Evolutionary conservation across 2,113 vertebrate species (phyloP).

Genomic region (Leptobrachium leishanense): DNA sequence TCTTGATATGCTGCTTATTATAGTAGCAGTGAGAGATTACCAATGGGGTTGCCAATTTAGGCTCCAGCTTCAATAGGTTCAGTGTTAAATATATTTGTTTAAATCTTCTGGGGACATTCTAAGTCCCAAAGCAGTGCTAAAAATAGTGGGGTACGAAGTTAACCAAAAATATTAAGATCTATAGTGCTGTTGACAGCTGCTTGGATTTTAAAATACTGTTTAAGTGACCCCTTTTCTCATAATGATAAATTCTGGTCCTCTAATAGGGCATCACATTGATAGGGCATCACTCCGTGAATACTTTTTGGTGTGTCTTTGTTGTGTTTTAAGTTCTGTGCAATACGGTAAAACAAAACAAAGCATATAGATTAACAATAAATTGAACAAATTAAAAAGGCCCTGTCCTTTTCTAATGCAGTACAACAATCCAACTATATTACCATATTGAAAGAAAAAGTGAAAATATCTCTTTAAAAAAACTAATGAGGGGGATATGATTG

Average conservation of each 20-base stretch:
- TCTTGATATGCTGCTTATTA: conserved; percentile 25
- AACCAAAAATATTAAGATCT: conserved; percentile 18
- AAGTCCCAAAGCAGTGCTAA: not conserved
- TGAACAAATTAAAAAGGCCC: not conserved
- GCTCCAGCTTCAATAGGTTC: conserved; percentile 1
- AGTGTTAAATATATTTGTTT: conserved; percentile 21
- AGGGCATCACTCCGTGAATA: conserved; percentile 12
- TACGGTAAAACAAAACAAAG: conserved; percentile 39
- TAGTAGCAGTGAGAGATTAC: not conserved
- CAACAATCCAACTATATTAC: not conserved
- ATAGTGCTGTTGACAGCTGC: conserved; percentile 30
- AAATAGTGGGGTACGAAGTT: conserved; percentile 24
- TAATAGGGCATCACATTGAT: conserved; percentile 16
- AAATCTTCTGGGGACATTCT: conserved; percentile 1
- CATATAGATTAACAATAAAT: conserved; percentile 17
- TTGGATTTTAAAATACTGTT: conserved; percentile 3
- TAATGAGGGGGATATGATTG: no score
- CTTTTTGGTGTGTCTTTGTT: conserved; percentile 14
- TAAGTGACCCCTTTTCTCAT: not conserved
- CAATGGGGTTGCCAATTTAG: conserved; percentile 6
- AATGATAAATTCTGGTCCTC: not conserved
- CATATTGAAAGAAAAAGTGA: no score
- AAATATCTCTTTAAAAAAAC: no score
- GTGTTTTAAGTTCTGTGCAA: conserved; percentile 39
- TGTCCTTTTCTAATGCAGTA: not conserved